Evolutionary conservation across 2,113 vertebrate genomes (phyloP).

Genomic region (Morone chrysops): DNA sequence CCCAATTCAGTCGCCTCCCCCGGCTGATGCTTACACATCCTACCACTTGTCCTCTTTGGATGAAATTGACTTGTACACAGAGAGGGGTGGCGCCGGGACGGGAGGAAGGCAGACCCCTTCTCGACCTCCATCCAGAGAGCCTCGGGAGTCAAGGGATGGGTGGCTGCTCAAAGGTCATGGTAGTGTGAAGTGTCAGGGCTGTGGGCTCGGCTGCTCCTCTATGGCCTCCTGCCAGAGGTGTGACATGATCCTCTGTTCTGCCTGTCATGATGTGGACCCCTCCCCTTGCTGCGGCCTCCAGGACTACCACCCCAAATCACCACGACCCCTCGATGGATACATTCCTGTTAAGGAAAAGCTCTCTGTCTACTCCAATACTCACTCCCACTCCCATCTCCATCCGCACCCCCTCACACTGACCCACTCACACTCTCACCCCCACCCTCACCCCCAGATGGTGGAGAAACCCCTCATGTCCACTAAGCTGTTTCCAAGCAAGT

Average conservation of each 20-base stretch:
- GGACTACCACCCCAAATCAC: constrained; percentile 82
- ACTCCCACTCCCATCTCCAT: constrained; percentile 82
- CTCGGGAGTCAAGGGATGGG: constrained; percentile 83
- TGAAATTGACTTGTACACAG: constrained; percentile 96
- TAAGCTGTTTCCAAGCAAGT: constrained; percentile 85
- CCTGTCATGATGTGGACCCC: constrained; percentile 84
- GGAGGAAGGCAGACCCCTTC: constrained; percentile 82
- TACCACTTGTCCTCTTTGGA: constrained; percentile 92
- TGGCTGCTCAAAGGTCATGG: constrained; percentile 90
- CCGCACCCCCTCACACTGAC: constrained; percentile 79
- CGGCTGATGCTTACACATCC: constrained; percentile 84
- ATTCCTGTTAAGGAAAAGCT: constrained; percentile 86
- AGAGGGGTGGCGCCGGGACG: constrained; percentile 82
- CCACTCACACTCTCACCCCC: constrained; percentile 83
- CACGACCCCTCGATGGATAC: constrained; percentile 84
- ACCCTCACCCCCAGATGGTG: constrained; percentile 88
- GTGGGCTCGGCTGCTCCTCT: constrained; percentile 88
- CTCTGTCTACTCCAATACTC: constrained; percentile 85
- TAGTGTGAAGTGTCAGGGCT: constrained; percentile 93
- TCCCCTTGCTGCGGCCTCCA: constrained; percentile 85
- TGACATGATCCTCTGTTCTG: constrained; percentile 86
- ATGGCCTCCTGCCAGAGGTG: constrained; percentile 92
- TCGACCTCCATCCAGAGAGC: constrained; percentile 81
- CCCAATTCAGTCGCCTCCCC: constrained; percentile 86
- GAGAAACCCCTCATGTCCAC: constrained; percentile 87